These are phyloP conservation scores for Melinaea marsaeus DNA, from an alignment of 2,888 invertebrate species.

Conservation along the genomic window DNA sequence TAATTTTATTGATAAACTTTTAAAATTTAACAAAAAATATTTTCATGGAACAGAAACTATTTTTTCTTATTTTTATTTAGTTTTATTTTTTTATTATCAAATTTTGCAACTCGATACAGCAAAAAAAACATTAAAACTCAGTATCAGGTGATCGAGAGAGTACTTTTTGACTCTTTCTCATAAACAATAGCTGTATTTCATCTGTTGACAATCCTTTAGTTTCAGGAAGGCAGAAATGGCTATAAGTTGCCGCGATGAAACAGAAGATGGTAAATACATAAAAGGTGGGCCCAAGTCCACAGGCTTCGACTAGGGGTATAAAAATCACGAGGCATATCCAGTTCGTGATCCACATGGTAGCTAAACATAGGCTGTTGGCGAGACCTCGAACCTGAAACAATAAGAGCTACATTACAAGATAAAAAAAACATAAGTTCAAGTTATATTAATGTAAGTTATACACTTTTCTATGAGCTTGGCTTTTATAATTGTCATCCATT, in stretches of 20 bases:
- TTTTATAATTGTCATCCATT: too few species aligned
- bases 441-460: background rate
- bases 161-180: constrained; percentile 40
- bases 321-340: constrained; percentile 62
- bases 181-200: constrained; percentile 54
- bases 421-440: background rate
- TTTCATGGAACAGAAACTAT: too few species aligned
- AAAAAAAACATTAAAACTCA: background rate
- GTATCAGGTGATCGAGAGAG: constrained; percentile 18
- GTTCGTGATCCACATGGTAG: constrained; percentile 56
- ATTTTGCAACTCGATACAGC: background rate
- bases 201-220: constrained; percentile 66
- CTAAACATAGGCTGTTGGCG: constrained; percentile 52
- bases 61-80: too few species aligned
- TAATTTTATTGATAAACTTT: too few species aligned
- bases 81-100: too few species aligned
- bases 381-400: constrained; percentile 55
- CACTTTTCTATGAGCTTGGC: too few species aligned
- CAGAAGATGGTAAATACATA: constrained; percentile 59
- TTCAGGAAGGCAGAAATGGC: constrained; percentile 61
- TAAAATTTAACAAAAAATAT: too few species aligned
- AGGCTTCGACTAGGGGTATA: constrained; percentile 49
- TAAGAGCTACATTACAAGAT: background rate
- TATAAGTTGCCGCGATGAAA: constrained; percentile 53
- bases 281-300: constrained; percentile 62